These are phyloP conservation scores for Progne subis DNA, from an alignment of 2,113 vertebrate species.

Conservation along the genomic window DNA sequence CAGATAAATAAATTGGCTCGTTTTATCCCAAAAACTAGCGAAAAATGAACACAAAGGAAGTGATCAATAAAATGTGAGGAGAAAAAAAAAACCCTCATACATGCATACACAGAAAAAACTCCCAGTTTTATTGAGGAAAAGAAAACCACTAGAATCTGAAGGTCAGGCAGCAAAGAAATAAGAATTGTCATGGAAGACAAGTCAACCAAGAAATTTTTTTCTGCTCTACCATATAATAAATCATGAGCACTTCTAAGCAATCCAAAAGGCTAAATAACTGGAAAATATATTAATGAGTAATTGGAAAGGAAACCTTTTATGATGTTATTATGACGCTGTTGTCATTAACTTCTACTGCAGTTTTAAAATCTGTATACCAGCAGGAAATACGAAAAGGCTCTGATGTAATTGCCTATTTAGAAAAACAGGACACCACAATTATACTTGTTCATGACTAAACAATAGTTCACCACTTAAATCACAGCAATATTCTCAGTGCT, in stretches of 20 bases:
- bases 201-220: background rate
- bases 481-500: background rate
- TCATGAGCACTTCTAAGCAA: background rate
- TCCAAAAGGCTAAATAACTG: background rate
- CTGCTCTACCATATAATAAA: background rate
- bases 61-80: background rate
- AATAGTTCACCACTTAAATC: background rate
- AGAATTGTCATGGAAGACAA: background rate
- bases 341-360: background rate
- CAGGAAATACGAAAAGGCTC: constrained; percentile 1
- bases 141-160: background rate
- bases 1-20: background rate
- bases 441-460: background rate
- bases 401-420: background rate
- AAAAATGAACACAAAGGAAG: background rate
- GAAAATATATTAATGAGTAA: background rate
- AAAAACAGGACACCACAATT: background rate
- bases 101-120: background rate
- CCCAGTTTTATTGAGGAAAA: background rate
- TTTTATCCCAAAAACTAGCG: background rate
- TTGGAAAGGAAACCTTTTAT: background rate
- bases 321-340: background rate
- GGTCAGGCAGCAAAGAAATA: background rate
- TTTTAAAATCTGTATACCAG: background rate
- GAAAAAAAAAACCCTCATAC: rapidly evolving